phyloP scores from a whole-genome alignment of 2,113 vertebrate species.

The Natator depressus region DNA sequence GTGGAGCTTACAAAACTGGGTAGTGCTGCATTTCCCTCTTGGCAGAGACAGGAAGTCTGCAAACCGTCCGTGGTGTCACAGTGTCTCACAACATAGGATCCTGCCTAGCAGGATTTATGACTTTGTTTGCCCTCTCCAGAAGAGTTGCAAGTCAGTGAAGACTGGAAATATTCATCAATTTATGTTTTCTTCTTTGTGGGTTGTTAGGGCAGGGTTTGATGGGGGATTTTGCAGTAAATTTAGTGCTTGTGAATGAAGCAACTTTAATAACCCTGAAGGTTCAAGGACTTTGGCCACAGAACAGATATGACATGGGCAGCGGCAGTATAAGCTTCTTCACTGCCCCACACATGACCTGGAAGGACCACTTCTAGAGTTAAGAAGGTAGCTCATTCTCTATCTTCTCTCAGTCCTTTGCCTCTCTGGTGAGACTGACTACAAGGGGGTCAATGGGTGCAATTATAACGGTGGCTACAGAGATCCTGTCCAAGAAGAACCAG shows the following conservation, averaged over 20 bases:
- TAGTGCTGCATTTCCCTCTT: background rate
- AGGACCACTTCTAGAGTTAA: background rate
- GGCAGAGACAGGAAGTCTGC: constrained; percentile 16
- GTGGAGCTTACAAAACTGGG: background rate
- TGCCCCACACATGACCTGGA: background rate
- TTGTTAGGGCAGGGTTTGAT: background rate
- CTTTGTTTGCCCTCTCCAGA: constrained; percentile 10
- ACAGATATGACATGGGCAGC: background rate
- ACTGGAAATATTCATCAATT: background rate
- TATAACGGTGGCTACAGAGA: background rate
- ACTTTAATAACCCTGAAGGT: background rate
- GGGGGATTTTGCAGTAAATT: background rate
- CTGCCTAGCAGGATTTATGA: background rate
- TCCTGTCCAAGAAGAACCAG: background rate
- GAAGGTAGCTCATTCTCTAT: background rate
- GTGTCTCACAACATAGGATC: background rate
- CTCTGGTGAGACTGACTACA: background rate
- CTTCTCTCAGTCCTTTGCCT: background rate
- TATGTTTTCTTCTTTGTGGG: background rate
- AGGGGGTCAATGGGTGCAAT: background rate
- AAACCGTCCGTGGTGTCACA: background rate
- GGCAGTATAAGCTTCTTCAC: background rate
- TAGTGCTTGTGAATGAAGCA: background rate
- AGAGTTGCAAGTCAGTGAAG: background rate
- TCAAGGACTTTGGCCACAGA: background rate